Base-by-base conservation (phyloP, 2,888 invertebrate genomes). In the Linyphia triangularis region DNA sequence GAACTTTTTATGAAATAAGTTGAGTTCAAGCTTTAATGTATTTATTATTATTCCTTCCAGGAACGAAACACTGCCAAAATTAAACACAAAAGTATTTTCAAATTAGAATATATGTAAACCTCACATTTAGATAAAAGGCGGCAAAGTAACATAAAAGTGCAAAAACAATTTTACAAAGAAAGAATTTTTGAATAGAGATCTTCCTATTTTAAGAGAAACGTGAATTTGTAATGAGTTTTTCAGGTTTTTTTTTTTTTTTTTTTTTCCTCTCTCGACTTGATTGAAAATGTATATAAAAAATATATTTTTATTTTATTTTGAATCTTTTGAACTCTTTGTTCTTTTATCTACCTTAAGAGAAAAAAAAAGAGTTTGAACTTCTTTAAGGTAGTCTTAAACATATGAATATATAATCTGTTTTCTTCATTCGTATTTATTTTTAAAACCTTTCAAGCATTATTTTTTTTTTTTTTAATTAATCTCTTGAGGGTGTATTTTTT, bases 151-250 rank as follows among this genome's bases (percentile, higher is more conserved):
- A 33, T 9, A 33, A 33, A 33, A 33, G 5, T 33, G 9, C 33
- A 33, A 33, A 33, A 33, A 33, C 33, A 33, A 33, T 6, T 33
- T 33, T 9, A 4, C 33, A 9, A 33, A 6, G 33, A 33, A 33
- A 33, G 9, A 33, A 33, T 6, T n/a, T n/a, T n/a, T n/a, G n/a
- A 33, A 6, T 33, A 33, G 9, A 33, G 33, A 6, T 33, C 9
- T 33, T 33, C 9, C 5, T 33, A 4, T 9, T 33, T 57, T 9
- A 24, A 61, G 26, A 43, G 70, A 72, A 28, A 51, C 10, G 26
- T 72, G 26, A 40, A 43, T 72, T 72, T n/a, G 43, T 72, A 72
- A 72, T 72, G 70, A 51, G 40, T 43, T 72, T 28, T 67, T 67
- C 63, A 28, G n/a, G 16, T 26, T 69, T 37, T 59, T 37, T 13